Percentiles rank a stretch among this genome's conserved stretches.
Evolutionary conservation across 2,888 invertebrate species (phyloP).

Genomic region (Agriopis leucophaearia): DNA sequence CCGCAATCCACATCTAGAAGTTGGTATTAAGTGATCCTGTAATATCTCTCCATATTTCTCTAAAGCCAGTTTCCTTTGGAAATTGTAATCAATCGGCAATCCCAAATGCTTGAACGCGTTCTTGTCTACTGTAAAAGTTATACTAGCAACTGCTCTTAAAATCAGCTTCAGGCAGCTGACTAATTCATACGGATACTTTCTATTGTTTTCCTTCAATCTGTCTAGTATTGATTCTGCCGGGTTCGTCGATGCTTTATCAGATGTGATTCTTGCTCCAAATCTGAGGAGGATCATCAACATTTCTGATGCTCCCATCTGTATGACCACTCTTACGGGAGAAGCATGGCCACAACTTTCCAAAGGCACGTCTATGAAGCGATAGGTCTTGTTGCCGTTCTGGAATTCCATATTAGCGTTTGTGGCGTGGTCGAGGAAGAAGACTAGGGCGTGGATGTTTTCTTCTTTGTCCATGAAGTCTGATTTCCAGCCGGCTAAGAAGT

Average conservation of each 20-base stretch:
- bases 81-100: slow-evolving; percentile 77
- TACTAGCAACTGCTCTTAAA: slow-evolving; percentile 88
- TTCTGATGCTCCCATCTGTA: slow-evolving; percentile 91
- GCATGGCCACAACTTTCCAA: slow-evolving; percentile 93
- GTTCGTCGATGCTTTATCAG: slow-evolving; percentile 86
- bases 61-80: slow-evolving; percentile 72
- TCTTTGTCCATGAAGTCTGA: slow-evolving; percentile 93
- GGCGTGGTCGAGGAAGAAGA: slow-evolving; percentile 93
- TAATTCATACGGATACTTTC: slow-evolving; percentile 89
- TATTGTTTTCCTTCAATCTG: slow-evolving; percentile 87
- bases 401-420: slow-evolving; percentile 88
- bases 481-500: slow-evolving; percentile 94
- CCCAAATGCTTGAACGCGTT: slow-evolving; percentile 64
- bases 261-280: slow-evolving; percentile 88
- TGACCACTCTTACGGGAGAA: slow-evolving; percentile 90
- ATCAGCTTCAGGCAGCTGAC: slow-evolving; percentile 90
- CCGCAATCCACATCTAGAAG: slow-evolving; percentile 86
- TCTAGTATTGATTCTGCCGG: slow-evolving; percentile 89
- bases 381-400: slow-evolving; percentile 63
- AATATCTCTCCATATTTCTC: slow-evolving; percentile 83
- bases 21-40: slow-evolving; percentile 86
- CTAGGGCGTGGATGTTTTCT: slow-evolving; percentile 91
- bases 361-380: slow-evolving; percentile 92
- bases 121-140: slow-evolving; percentile 81
- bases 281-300: slow-evolving; percentile 90